Evolutionary conservation across 1,140 invertebrate genomes (phyloP).

Genomic region (Bombus waltoni): DNA sequence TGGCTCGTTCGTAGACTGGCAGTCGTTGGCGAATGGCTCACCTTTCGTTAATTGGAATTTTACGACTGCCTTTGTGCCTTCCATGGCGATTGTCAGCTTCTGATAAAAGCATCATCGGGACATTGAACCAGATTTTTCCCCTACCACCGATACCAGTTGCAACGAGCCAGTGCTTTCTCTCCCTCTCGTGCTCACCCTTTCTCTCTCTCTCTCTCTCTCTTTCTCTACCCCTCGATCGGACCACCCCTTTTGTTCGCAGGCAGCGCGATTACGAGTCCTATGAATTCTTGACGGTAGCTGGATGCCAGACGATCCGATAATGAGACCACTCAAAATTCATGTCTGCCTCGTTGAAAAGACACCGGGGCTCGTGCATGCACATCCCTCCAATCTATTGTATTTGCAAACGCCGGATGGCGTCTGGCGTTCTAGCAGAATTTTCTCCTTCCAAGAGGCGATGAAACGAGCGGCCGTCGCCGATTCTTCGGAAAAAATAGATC

Average conservation of each 20-base stretch:
- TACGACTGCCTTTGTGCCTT: slow-evolving; percentile 62
- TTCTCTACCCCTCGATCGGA: slow-evolving; percentile 19
- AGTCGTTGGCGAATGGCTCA: slow-evolving; percentile 12
- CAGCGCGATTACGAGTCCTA: slow-evolving; percentile 49
- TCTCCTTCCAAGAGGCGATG: not conserved
- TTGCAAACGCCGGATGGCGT: slow-evolving; percentile 23
- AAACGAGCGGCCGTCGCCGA: not conserved
- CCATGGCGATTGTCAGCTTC: slow-evolving; percentile 50
- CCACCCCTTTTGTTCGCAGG: slow-evolving; percentile 44
- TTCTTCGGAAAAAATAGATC: not conserved
- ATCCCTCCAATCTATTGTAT: slow-evolving; percentile 39
- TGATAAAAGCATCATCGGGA: slow-evolving; percentile 66
- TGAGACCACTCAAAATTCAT: slow-evolving; percentile 57
- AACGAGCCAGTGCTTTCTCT: slow-evolving; percentile 14
- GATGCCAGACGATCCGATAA: slow-evolving; percentile 52
- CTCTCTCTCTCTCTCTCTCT: not conserved
- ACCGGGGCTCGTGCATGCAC: slow-evolving; percentile 1
- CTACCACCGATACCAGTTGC: slow-evolving; percentile 40
- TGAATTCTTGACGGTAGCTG: slow-evolving; percentile 51
- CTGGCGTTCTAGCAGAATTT: slow-evolving; percentile 12
- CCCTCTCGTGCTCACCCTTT: not conserved
- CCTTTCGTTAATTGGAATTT: slow-evolving; percentile 70
- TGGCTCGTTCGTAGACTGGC: slow-evolving; percentile 2
- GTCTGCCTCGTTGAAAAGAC: slow-evolving; percentile 43
- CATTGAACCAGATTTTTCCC: slow-evolving; percentile 59